phyloP scores from a whole-genome alignment of 2,888 invertebrate species.

The Blera fallax region DNA sequence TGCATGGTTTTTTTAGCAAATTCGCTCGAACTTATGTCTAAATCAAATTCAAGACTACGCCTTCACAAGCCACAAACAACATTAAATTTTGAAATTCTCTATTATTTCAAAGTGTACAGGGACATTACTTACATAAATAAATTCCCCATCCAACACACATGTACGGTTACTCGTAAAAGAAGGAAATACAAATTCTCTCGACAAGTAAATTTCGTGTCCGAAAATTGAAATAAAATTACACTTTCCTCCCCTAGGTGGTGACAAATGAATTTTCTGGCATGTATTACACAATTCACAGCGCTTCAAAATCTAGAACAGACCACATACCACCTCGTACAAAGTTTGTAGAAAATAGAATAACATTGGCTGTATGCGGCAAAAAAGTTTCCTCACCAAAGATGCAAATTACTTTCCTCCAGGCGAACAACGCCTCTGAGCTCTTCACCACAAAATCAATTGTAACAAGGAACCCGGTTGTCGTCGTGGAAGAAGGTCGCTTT shows the following conservation, averaged over 20 bases:
- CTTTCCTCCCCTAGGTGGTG: background rate
- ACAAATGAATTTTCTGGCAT: constrained; percentile 58
- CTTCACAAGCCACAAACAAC: too few species aligned
- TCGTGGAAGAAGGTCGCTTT: constrained; percentile 36
- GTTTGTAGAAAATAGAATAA: constrained; percentile 44
- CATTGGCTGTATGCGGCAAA: constrained; percentile 49
- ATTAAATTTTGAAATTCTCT: background rate
- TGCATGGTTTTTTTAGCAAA: too few species aligned
- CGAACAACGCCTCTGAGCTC: constrained; percentile 48
- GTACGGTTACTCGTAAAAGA: background rate
- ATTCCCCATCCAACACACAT: background rate
- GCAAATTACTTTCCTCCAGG: constrained; percentile 67
- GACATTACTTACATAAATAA: background rate
- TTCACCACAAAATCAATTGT: constrained; percentile 60
- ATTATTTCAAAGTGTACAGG: background rate
- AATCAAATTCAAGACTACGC: background rate
- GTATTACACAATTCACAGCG: constrained; percentile 55
- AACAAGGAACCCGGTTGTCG: constrained; percentile 49
- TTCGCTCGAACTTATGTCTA: background rate
- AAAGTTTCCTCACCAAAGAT: constrained; percentile 58
- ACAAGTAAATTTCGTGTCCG: constrained; percentile 49
- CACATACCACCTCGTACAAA: constrained; percentile 50
- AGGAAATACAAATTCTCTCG: background rate
- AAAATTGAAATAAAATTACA: constrained; percentile 55
- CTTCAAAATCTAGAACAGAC: constrained; percentile 59